Evolutionary conservation across 2,113 vertebrate genomes (phyloP).

Genomic region (Amblyopsis rosae): DNA sequence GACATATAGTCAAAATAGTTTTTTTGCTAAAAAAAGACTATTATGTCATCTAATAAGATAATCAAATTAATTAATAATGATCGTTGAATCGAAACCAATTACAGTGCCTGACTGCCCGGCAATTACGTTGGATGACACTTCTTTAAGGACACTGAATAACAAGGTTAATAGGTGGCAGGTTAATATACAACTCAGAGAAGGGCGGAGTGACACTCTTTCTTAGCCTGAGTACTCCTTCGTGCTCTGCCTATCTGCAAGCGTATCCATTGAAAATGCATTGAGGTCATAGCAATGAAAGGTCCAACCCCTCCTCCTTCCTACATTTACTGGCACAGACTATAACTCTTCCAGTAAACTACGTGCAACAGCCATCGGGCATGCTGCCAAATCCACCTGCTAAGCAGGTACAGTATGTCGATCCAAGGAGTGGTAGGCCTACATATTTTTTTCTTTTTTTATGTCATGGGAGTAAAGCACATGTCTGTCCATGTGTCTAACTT

Average conservation of each 20-base stretch:
- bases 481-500: neutral
- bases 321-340: constrained; percentile 49
- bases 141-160: too few species aligned
- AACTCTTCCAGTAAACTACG: constrained; percentile 66
- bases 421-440: constrained; percentile 26
- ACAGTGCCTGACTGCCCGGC: too few species aligned
- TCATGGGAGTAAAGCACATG: neutral
- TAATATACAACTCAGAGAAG: constrained; percentile 3
- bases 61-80: too few species aligned
- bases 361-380: constrained; percentile 41
- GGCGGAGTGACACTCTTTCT: neutral
- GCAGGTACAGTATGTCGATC: constrained; percentile 61
- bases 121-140: too few species aligned
- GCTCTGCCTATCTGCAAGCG: constrained; percentile 18
- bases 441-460: neutral
- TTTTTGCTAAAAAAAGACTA: too few species aligned
- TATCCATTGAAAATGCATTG: constrained; percentile 34
- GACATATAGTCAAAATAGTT: too few species aligned
- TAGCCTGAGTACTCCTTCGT: neutral
- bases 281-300: constrained; percentile 46
- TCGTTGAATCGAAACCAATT: too few species aligned
- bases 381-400: constrained; percentile 50
- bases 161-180: neutral
- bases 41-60: too few species aligned
- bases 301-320: constrained; percentile 12